Conservation (phyloP, 2,113 vertebrate species). For the Heptranchias perlo region DNA sequence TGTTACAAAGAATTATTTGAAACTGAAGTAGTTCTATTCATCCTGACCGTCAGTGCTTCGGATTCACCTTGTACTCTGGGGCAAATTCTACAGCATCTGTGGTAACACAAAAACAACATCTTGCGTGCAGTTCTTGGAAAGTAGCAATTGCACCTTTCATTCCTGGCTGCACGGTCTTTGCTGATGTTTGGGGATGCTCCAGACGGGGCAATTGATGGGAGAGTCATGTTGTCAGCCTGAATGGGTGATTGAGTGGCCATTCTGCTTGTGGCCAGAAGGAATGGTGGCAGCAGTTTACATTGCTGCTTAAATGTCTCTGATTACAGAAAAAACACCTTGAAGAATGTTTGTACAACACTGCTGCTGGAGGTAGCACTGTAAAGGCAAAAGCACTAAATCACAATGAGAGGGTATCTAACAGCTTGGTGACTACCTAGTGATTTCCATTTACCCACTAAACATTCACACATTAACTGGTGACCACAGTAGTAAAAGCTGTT, state of each 20-base stretch:
- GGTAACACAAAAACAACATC: background rate
- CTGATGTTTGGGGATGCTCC: background rate
- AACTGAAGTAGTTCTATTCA: background rate
- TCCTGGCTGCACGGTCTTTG: background rate
- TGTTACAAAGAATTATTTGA: background rate
- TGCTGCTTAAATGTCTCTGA: background rate
- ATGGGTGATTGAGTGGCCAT: background rate
- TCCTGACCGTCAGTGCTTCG: background rate
- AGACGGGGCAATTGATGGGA: background rate
- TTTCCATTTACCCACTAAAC: background rate
- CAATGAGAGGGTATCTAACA: too few species aligned
- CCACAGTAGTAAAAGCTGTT: background rate
- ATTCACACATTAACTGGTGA: background rate
- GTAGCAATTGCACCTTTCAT: background rate
- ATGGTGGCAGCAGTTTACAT: background rate
- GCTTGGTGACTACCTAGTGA: background rate
- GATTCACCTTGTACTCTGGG: background rate
- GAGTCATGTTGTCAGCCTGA: background rate
- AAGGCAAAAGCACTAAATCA: background rate
- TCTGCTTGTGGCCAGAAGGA: background rate
- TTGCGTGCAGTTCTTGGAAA: background rate
- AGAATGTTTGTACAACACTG: background rate
- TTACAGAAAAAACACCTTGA: background rate
- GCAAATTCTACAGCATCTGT: background rate
- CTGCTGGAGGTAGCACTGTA: background rate